These are phyloP conservation scores for Andrena minutula DNA, from an alignment of 2,888 invertebrate genomes.

Conservation along the genomic window DNA sequence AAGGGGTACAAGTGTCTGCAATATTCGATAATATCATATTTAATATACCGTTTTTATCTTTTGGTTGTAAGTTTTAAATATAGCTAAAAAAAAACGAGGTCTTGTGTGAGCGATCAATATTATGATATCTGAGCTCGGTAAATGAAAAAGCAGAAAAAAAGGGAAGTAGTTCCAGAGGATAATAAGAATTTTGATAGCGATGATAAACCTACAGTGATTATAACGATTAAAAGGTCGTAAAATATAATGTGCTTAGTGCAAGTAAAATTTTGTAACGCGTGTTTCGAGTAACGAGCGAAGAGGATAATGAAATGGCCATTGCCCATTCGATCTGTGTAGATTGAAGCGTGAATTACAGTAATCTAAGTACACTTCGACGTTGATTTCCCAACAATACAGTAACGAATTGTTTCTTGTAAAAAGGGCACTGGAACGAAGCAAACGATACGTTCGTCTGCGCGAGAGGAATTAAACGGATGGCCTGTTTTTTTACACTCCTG, in stretches of 20 bases:
- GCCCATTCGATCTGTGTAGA: slow-evolving; percentile 30
- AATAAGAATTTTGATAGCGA: slow-evolving; percentile 67
- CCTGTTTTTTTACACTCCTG: slow-evolving; percentile 42
- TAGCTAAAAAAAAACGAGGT: slow-evolving; percentile 40
- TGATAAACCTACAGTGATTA: slow-evolving; percentile 55
- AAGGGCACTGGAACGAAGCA: slow-evolving; percentile 10
- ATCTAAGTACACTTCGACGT: slow-evolving; percentile 16
- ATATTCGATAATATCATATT: slow-evolving; percentile 66
- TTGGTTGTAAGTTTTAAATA: slow-evolving; percentile 58
- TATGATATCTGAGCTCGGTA: slow-evolving; percentile 53
- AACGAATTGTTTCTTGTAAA: slow-evolving; percentile 21
- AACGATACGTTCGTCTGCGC: slow-evolving; percentile 28
- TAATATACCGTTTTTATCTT: slow-evolving; percentile 64
- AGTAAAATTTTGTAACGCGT: slow-evolving; percentile 66
- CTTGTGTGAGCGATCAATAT: slow-evolving; percentile 45
- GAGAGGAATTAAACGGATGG: slow-evolving; percentile 41
- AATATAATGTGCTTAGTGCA: slow-evolving; percentile 61
- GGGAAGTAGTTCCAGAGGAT: slow-evolving; percentile 48
- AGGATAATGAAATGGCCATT: slow-evolving; percentile 12
- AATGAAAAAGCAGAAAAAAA: slow-evolving; percentile 39
- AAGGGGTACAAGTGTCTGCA: slow-evolving; percentile 62
- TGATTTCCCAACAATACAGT: slow-evolving; percentile 33
- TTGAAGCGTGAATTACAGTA: slow-evolving; percentile 28
- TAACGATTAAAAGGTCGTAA: slow-evolving; percentile 59
- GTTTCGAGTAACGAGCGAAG: slow-evolving; percentile 30